These are phyloP conservation scores for Lagorchestes hirsutus DNA, from an alignment of 2,797 vertebrate genomes.

Conservation along the genomic window DNA sequence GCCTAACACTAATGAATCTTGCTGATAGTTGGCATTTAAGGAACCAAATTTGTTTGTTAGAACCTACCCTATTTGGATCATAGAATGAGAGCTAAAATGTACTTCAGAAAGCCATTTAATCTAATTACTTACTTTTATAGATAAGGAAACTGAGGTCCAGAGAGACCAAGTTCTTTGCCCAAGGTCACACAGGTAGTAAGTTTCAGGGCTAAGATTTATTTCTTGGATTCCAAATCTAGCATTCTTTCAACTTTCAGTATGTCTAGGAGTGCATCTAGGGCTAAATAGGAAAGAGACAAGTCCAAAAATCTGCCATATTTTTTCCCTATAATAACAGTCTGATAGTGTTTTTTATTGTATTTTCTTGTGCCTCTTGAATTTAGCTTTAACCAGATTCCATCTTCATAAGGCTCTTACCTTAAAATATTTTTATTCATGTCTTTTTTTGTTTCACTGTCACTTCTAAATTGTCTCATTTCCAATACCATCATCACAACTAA, in stretches of 20 bases:
- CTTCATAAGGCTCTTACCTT: neutral
- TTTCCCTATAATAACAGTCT: neutral
- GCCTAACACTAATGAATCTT: neutral
- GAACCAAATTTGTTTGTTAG: neutral
- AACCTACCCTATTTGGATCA: neutral
- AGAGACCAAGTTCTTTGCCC: neutral
- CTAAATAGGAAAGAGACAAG: neutral
- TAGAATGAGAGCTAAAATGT: neutral
- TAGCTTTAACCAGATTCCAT: slow-evolving; percentile 6
- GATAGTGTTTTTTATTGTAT: neutral
- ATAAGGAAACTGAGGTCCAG: neutral
- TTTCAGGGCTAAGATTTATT: neutral
- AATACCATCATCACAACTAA: too few relatives aligned
- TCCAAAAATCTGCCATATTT: neutral
- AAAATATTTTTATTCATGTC: too few relatives aligned
- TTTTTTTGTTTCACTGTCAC: too few relatives aligned
- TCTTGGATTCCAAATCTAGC: neutral
- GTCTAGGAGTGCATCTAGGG: neutral
- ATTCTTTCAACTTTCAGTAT: neutral
- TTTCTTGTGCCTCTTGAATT: slow-evolving; percentile 20
- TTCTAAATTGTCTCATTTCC: too few relatives aligned
- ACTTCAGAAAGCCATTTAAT: neutral
- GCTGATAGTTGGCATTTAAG: slow-evolving; percentile 13
- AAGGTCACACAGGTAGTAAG: neutral
- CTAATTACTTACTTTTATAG: neutral